Base-by-base conservation (phyloP, 2,888 invertebrate genomes). In the Agrotis puta region DNA sequence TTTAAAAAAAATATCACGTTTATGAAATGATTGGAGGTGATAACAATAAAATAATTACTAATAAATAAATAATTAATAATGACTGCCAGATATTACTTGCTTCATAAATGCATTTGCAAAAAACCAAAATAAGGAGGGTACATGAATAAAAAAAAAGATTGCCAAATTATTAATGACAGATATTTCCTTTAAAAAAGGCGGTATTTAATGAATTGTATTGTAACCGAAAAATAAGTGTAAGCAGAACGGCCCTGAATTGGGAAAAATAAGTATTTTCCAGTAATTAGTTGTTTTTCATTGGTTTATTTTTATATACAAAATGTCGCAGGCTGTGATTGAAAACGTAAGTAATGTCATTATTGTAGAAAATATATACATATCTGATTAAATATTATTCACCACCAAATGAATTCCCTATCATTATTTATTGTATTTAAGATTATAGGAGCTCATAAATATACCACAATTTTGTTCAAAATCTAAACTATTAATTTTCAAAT, bases 261-360 rank as follows among this genome's bases (percentile, higher is more conserved):
- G 13, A 2, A 9, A 43, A 61, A 48, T 5, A 27, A 54, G 14
- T n/a, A 43, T 48, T 33, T 62, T 18, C 18, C 18, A 14, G 14
- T 48, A 47, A 24, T 16, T 48, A 13, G 3, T 70, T 6, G 5
- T 14, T 11, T 48, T n/a, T n/a, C 9, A 48, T 13, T 58, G 13
- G 14, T 43, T 47, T 4, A 2, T 39, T 62, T 18, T 4, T 47
- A 1, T 45, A 9, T 1, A 24, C 5, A 71, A 45, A 63, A 75
- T 75, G 74, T 63, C 74, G 18, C 63, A 59, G 53, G 24, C 33
- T 45, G 14, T 78, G 14, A 57, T 9, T 24, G 72, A 75, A 24
- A 78, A 75, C 20, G 74, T 75, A 54, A 78, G 78, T 73, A 13
- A 18, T 51, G 51, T 50, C 6, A 20, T 14, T 16, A 16, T 16